Conservation (phyloP, 2,113 vertebrate genomes). For the Vulpes vulpes region DNA sequence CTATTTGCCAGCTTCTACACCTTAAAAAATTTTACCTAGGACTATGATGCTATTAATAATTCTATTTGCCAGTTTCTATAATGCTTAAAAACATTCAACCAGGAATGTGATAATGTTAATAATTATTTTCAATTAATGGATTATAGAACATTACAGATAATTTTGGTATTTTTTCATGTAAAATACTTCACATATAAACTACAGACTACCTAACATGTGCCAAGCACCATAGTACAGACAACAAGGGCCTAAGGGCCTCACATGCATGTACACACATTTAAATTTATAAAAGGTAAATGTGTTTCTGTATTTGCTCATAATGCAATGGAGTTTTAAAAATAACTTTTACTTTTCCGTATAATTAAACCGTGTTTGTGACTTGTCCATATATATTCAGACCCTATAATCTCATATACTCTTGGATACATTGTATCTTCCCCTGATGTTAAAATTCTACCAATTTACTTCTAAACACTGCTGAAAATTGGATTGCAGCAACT, state of each 20-base stretch:
- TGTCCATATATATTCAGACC: neutral
- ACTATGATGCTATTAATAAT: neutral
- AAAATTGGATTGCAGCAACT: neutral
- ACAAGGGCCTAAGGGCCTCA: neutral
- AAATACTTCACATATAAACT: neutral
- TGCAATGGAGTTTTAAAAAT: neutral
- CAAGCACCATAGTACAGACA: neutral
- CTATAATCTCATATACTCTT: neutral
- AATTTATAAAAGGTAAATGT: neutral
- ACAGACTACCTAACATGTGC: neutral
- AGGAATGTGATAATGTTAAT: neutral
- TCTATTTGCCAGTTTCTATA: neutral
- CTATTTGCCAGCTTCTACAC: neutral
- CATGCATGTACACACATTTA: neutral
- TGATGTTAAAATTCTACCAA: neutral
- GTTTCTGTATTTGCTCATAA: neutral
- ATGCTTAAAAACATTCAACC: neutral
- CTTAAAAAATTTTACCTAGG: neutral
- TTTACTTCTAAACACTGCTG: neutral
- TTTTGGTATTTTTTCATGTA: slow-evolving; percentile 6
- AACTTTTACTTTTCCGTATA: neutral
- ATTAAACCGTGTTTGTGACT: neutral
- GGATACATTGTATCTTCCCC: neutral
- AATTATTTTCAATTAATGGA: neutral
- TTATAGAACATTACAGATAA: neutral